Percentiles rank a stretch among this genome's conserved stretches.
phyloP scores from a whole-genome alignment of 2,797 vertebrate species.

The Pseudopleuronectes americanus region DNA sequence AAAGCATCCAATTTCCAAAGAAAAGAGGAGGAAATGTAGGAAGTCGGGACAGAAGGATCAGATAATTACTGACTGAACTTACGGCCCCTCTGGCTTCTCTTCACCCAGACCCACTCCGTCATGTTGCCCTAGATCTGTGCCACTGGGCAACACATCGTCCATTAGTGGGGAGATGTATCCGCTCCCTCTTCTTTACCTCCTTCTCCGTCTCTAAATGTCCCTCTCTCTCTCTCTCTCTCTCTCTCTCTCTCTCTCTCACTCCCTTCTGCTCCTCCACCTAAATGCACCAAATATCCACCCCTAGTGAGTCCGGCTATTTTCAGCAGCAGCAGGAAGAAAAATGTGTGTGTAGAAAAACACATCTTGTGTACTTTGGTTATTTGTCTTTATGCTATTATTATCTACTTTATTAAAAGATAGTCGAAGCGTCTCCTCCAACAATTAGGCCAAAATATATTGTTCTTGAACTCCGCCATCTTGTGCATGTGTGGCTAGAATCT shows the following conservation, averaged over 20 bases:
- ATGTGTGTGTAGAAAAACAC: too few species aligned
- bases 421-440: too few species aligned
- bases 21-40: conserved; percentile 51
- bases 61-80: conserved; percentile 58
- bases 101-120: conserved; percentile 62
- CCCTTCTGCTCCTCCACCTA: not conserved
- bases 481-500: too few species aligned
- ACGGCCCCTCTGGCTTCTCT: conserved; percentile 53
- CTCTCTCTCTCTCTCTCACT: not conserved
- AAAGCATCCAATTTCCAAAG: conserved; percentile 2
- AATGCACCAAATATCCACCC: conserved; percentile 14
- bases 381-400: too few species aligned
- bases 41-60: conserved; percentile 39
- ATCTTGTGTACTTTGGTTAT: too few species aligned
- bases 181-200: conserved; percentile 7
- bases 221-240: not conserved
- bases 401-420: too few species aligned
- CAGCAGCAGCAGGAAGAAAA: conserved; percentile 14
- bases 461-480: too few species aligned
- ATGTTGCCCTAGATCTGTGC: conserved; percentile 74
- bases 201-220: conserved; percentile 31
- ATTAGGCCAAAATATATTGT: too few species aligned
- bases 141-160: conserved; percentile 41
- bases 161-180: conserved; percentile 37
- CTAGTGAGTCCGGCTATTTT: conserved; percentile 53